Conservation (phyloP, 2,888 invertebrate genomes). For the Biston stratarius region DNA sequence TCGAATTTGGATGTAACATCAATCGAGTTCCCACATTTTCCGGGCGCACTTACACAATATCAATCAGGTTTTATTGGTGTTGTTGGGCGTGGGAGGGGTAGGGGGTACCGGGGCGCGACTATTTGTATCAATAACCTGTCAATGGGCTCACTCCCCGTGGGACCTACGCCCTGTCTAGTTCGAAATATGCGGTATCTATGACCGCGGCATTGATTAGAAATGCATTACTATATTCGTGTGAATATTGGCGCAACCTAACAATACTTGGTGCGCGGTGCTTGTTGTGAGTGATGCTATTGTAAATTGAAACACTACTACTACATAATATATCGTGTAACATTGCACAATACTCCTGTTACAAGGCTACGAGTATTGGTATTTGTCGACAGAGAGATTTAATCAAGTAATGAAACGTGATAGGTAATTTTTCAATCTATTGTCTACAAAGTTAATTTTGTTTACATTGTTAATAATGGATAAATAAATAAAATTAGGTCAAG, state of each 20-base stretch:
- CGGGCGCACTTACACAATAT: constrained; percentile 86
- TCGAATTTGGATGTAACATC: constrained; percentile 85
- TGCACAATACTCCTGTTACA: no score
- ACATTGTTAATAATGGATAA: no score
- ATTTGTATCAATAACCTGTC: constrained; percentile 87
- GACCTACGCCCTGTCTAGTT: constrained; percentile 71
- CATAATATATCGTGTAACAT: no score
- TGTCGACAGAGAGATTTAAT: no score
- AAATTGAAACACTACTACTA: no score
- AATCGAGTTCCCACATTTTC: constrained; percentile 87
- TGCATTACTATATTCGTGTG: constrained; percentile 72
- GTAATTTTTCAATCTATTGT: no score
- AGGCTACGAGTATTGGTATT: no score
- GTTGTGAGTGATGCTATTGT: no score
- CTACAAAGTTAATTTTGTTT: no score
- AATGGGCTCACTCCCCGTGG: constrained; percentile 81
- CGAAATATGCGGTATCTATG: constrained; percentile 62
- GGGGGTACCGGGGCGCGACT: constrained; percentile 66
- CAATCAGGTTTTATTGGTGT: constrained; percentile 87
- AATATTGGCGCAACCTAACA: constrained; percentile 45
- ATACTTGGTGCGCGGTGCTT: not conserved
- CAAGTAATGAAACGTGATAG: no score
- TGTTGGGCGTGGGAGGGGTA: constrained; percentile 71
- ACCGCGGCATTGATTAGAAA: constrained; percentile 82
- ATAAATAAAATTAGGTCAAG: no score